Evolutionary conservation across 1,140 invertebrate species (phyloP).

Genomic region (Dinoponera quadriceps): DNA sequence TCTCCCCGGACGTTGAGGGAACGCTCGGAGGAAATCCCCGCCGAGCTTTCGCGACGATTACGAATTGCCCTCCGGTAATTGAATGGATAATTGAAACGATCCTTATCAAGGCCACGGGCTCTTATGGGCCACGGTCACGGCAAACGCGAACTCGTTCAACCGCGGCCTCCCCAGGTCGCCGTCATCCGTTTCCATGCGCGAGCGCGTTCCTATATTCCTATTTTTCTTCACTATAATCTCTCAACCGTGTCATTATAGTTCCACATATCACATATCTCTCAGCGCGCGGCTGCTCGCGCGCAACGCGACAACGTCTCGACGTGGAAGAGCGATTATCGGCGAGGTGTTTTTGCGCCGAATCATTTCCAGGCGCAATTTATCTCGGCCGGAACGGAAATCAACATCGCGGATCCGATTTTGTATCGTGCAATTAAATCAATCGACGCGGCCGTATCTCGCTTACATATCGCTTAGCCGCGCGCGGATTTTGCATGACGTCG

Average conservation of each 20-base stretch:
- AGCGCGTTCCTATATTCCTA: no score
- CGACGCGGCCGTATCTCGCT: constrained; percentile 4
- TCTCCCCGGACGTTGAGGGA: constrained; percentile 23
- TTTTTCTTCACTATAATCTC: no score
- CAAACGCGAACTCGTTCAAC: constrained; percentile 75
- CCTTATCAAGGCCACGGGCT: constrained; percentile 77
- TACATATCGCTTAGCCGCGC: no score
- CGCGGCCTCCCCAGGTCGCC: constrained; percentile 39
- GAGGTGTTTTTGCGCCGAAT: no score
- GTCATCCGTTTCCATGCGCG: constrained; percentile 51
- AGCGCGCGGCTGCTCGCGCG: no score
- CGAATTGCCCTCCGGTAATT: constrained; percentile 77
- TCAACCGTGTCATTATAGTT: no score
- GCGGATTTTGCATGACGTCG: constrained; percentile 19
- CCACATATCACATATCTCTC: no score
- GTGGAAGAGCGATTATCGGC: no score
- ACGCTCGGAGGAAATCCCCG: constrained; percentile 60
- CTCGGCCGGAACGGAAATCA: not conserved
- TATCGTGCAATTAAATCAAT: constrained; percentile 26
- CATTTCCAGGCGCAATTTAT: not conserved
- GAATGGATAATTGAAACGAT: constrained; percentile 82
- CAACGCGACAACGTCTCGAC: not conserved
- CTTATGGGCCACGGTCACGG: constrained; percentile 79
- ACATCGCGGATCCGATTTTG: not conserved
- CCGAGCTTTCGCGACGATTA: constrained; percentile 74